These are phyloP conservation scores for Murina feae DNA, from an alignment of 2,113 vertebrate genomes.

Conservation along the genomic window DNA sequence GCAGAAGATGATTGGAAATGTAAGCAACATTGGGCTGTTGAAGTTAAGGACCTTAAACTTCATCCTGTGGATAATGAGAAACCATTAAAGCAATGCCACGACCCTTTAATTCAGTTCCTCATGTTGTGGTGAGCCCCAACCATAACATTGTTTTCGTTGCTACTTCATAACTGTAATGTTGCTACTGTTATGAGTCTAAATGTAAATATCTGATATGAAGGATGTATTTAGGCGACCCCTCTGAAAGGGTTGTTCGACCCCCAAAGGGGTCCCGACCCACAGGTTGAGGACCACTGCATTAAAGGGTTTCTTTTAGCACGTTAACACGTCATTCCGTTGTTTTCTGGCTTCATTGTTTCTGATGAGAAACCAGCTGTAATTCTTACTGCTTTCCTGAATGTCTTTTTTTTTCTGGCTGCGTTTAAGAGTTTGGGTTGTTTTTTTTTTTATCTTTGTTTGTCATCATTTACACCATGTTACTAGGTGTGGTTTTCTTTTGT, in stretches of 20 bases:
- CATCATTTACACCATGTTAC: conserved; percentile 20
- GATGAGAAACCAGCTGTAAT: not conserved
- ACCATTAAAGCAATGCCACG: not conserved
- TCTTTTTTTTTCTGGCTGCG: conserved; percentile 12
- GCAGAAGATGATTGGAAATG: not conserved
- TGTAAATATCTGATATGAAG: no score
- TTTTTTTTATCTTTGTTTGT: not conserved
- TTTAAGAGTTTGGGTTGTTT: conserved; percentile 39
- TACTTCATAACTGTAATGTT: no score
- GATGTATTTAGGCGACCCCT: no score
- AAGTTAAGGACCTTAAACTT: conserved; percentile 1
- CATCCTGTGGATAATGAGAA: not conserved
- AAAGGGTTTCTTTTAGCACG: not conserved
- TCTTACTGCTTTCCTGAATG: conserved; percentile 5
- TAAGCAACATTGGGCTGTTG: not conserved
- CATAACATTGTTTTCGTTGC: no score
- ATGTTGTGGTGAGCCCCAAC: no score
- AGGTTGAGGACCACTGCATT: no score
- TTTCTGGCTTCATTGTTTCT: not conserved
- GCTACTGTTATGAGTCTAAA: no score
- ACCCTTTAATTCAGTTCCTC: no score
- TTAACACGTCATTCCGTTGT: not conserved
- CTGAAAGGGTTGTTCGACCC: no score
- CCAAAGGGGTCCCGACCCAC: no score
- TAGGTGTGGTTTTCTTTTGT: not conserved